Conservation (phyloP, 2,113 vertebrate species). For the Callopanchax toddi region DNA sequence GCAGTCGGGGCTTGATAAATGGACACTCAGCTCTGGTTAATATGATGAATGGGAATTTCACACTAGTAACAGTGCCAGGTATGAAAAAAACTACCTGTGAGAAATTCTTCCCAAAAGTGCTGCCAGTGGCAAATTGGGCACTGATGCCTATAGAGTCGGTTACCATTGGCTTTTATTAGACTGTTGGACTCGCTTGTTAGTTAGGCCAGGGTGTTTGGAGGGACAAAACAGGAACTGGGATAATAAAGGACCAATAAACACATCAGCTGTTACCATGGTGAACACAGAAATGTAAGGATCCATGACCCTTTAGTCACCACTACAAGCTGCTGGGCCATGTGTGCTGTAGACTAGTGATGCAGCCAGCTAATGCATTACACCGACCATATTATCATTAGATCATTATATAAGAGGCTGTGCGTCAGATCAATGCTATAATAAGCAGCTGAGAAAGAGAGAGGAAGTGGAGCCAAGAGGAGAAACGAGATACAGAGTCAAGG, state of each 20-base stretch:
- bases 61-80: constrained; percentile 65
- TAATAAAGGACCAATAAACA: constrained; percentile 47
- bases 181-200: constrained; percentile 40
- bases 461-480: constrained; percentile 25
- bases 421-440: constrained; percentile 52
- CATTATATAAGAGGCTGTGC: constrained; percentile 23
- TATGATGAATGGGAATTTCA: constrained; percentile 81
- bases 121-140: constrained; percentile 69
- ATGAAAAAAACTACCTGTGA: constrained; percentile 23
- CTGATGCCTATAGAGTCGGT: constrained; percentile 49
- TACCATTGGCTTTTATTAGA: constrained; percentile 62
- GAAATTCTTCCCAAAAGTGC: constrained; percentile 58
- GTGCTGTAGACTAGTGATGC: constrained; percentile 24
- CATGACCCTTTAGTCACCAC: constrained; percentile 10
- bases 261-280: constrained; percentile 31
- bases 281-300: constrained; percentile 23
- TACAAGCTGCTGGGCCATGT: constrained; percentile 11
- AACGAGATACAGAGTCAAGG: constrained; percentile 21
- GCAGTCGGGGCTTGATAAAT: constrained; percentile 73
- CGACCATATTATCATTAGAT: constrained; percentile 36
- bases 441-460: constrained; percentile 26
- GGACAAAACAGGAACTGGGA: constrained; percentile 25
- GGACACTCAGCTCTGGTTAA: constrained; percentile 79
- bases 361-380: constrained; percentile 30
- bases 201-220: constrained; percentile 8